phyloP scores from a whole-genome alignment of 92 coral and sea anemone species.

The Porites rus region DNA sequence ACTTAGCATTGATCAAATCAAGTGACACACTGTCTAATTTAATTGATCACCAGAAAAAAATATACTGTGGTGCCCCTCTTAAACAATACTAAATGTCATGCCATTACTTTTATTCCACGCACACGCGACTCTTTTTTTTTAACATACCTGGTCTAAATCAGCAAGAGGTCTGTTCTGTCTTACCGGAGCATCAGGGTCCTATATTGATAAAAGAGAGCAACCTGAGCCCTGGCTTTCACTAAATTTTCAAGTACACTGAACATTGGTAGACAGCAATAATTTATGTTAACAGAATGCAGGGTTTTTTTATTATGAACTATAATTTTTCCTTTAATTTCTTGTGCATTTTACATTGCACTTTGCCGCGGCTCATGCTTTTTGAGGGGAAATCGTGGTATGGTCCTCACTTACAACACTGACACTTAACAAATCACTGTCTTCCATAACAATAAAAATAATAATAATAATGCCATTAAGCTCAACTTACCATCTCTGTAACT shows the following conservation, averaged over 20 bases:
- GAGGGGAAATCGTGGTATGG: too few species aligned
- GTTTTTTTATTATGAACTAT: too few species aligned
- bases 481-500: conserved; percentile 94
- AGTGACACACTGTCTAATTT: background rate
- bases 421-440: background rate
- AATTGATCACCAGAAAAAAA: background rate
- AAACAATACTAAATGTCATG: too few species aligned
- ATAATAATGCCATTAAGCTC: background rate
- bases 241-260: too few species aligned
- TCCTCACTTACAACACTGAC: too few species aligned
- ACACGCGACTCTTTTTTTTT: background rate
- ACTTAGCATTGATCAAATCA: too few species aligned
- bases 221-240: too few species aligned
- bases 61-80: background rate
- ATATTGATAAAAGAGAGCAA: background rate
- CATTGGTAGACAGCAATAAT: background rate
- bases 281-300: background rate
- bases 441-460: background rate
- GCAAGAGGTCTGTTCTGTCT: conserved; percentile 96
- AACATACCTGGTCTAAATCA: conserved; percentile 87
- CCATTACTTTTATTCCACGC: too few species aligned
- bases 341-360: too few species aligned
- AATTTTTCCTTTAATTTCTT: too few species aligned
- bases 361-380: too few species aligned
- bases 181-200: conserved; percentile 99